A percentile compares a stretch with the other conserved stretches of the same genome.
Evolutionary conservation across 1,140 invertebrate species (phyloP).

Genomic region (Halesus radiatus): DNA sequence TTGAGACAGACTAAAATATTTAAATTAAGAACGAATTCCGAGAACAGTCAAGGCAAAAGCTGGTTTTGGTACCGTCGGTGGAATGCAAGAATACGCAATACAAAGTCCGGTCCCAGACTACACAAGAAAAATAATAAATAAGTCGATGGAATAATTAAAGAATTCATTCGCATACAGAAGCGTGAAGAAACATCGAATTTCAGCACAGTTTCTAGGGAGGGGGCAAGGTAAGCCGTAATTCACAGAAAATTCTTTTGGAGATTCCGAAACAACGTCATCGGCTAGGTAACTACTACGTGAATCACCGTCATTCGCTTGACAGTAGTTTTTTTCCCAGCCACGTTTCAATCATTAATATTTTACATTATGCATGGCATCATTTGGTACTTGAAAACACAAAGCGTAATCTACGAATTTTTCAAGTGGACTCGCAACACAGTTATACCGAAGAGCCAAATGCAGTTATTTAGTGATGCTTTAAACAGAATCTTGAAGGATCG

Average conservation of each 20-base stretch:
- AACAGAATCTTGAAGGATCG: too few relatives aligned
- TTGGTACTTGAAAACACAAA: neutral
- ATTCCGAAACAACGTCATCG: constrained; percentile 18
- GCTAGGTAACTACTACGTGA: neutral
- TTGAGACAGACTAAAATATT: constrained; percentile 11
- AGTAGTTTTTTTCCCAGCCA: neutral
- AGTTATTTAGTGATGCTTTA: too few relatives aligned
- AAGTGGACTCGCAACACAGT: too few relatives aligned
- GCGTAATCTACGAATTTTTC: neutral
- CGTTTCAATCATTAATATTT: neutral
- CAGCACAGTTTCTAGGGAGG: neutral
- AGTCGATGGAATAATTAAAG: neutral
- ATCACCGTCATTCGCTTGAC: constrained; percentile 15
- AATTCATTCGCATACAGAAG: neutral
- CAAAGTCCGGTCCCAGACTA: neutral
- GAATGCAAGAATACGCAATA: constrained; percentile 14
- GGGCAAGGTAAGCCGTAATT: neutral
- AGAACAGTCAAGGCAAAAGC: constrained; percentile 12
- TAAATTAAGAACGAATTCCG: neutral
- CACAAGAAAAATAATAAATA: constrained; percentile 4
- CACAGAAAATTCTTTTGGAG: neutral
- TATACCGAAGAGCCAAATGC: too few relatives aligned
- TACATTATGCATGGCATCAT: neutral
- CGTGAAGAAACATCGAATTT: neutral
- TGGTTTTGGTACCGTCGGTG: neutral